phyloP scores from a whole-genome alignment of 2,888 invertebrate species.

The Augiades crinisus region DNA sequence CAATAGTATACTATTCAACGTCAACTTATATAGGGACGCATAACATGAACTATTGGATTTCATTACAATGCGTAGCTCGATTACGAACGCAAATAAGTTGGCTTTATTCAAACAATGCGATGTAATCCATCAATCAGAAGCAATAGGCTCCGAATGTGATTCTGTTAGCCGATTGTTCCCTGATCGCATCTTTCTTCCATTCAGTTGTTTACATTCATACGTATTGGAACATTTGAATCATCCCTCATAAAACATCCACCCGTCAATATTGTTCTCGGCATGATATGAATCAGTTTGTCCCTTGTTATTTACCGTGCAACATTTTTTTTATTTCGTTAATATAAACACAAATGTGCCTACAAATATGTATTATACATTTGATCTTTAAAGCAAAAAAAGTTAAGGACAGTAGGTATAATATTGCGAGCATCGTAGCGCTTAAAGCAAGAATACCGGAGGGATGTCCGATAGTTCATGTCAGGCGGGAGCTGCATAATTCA shows the following conservation, averaged over 20 bases:
- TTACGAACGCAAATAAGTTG: slow-evolving; percentile 24
- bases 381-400: too few species aligned
- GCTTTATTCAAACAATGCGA: slow-evolving; percentile 50
- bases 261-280: neutral
- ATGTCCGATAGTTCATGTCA: slow-evolving; percentile 68
- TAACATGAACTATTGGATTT: slow-evolving; percentile 54
- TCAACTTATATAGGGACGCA: slow-evolving; percentile 37
- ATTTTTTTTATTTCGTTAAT: neutral
- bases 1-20: slow-evolving; percentile 46
- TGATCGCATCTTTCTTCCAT: slow-evolving; percentile 62
- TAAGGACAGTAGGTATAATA: neutral
- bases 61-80: slow-evolving; percentile 25
- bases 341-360: neutral
- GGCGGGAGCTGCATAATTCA: slow-evolving; percentile 61
- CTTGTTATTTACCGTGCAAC: neutral
- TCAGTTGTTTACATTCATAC: slow-evolving; percentile 39
- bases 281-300: neutral
- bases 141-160: slow-evolving; percentile 65
- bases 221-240: slow-evolving; percentile 34
- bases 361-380: neutral
- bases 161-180: slow-evolving; percentile 75
- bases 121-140: slow-evolving; percentile 65
- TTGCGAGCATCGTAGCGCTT: neutral
- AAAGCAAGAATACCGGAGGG: slow-evolving; percentile 31
- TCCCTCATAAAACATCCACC: slow-evolving; percentile 32